These are phyloP conservation scores for Aphelenchoides fujianensis DNA, from an alignment of 1,140 invertebrate genomes.

Conservation along the genomic window DNA sequence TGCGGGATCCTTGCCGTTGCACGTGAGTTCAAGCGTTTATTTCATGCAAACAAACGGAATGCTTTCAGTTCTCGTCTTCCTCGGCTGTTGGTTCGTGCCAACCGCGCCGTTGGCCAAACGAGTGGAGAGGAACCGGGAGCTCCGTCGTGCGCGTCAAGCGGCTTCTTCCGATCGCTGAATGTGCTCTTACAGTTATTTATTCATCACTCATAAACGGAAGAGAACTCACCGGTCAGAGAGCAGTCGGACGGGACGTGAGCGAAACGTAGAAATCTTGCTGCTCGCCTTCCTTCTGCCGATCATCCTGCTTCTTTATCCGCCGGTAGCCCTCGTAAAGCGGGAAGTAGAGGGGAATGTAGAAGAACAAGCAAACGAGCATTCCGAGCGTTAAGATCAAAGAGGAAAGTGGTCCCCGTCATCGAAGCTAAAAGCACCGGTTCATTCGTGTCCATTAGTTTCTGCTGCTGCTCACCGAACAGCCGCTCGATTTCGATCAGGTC, in stretches of 20 bases:
- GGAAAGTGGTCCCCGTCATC: constrained; percentile 9
- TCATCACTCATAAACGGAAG: too few relatives aligned
- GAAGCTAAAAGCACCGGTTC: constrained; percentile 15
- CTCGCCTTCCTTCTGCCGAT: constrained; percentile 24
- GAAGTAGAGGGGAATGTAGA: constrained; percentile 30
- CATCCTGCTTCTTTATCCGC: constrained; percentile 23
- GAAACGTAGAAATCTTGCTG: constrained; percentile 22
- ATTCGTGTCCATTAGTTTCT: not conserved
- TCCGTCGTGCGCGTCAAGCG: too few relatives aligned
- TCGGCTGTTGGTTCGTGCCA: constrained; percentile 31
- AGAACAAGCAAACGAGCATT: constrained; percentile 21
- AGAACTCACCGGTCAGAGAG: constrained; percentile 13
- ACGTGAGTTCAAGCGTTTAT: constrained; percentile 15
- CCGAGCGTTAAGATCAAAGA: constrained; percentile 4
- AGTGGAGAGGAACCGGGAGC: not conserved
- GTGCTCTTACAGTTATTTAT: too few relatives aligned
- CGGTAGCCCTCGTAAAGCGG: constrained; percentile 24
- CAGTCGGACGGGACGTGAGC: constrained; percentile 23
- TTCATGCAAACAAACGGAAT: not conserved
- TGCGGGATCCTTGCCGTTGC: constrained; percentile 17
- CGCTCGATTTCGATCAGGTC: constrained; percentile 25
- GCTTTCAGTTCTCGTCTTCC: constrained; percentile 31
- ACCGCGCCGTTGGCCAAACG: constrained; percentile 31
- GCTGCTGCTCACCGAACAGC: constrained; percentile 29
- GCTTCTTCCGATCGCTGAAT: too few relatives aligned